Conservation (phyloP, 2,797 vertebrate species). For the Lithobates sylvaticus region DNA sequence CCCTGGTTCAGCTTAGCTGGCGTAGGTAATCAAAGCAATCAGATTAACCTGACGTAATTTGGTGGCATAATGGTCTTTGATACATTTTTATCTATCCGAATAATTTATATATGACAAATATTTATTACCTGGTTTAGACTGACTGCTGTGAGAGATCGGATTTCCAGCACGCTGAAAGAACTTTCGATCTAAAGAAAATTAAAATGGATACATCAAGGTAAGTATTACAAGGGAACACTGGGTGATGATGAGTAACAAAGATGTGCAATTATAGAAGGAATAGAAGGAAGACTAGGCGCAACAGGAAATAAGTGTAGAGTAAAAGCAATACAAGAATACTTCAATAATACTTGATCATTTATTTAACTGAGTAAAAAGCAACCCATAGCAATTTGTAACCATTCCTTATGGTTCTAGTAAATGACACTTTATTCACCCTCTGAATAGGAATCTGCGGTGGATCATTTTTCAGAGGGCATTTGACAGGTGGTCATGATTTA, state of each 20-base stretch:
- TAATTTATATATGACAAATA: not conserved
- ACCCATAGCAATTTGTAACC: no score
- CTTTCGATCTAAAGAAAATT: conserved; percentile 80
- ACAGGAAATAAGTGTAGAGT: no score
- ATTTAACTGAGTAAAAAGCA: no score
- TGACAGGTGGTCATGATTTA: no score
- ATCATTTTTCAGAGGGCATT: no score
- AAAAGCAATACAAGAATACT: no score
- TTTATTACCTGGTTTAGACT: conserved; percentile 83
- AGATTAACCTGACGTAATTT: not conserved
- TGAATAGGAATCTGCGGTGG: no score
- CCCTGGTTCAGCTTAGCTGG: no score
- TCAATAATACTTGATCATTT: no score
- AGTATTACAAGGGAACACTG: not conserved
- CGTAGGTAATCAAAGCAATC: no score
- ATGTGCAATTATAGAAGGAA: not conserved
- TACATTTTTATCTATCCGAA: not conserved
- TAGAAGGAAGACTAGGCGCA: not conserved
- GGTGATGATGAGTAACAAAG: not conserved
- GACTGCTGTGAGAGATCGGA: conserved; percentile 86
- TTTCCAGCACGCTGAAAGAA: conserved; percentile 92
- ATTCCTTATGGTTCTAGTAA: no score
- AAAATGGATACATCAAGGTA: not conserved
- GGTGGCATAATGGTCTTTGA: not conserved
- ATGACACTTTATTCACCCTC: no score